These are phyloP conservation scores for Chamaetylas fuelleborni DNA, from an alignment of 2,113 vertebrate species.

Conservation along the genomic window DNA sequence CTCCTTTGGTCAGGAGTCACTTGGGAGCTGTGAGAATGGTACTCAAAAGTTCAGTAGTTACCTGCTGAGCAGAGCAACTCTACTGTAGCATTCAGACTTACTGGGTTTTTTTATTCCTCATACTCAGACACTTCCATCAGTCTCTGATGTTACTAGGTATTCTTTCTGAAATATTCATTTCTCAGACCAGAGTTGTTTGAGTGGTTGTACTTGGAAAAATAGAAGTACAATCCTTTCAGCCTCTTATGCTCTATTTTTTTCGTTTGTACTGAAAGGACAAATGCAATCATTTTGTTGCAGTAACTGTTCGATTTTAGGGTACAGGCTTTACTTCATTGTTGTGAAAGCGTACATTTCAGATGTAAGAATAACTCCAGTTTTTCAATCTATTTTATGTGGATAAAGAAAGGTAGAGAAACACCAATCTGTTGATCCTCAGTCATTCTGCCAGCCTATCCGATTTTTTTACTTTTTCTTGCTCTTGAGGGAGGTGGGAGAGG, in stretches of 20 bases:
- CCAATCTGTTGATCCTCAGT: neutral
- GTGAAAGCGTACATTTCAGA: neutral
- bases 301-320: neutral
- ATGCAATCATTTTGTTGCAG: neutral
- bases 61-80: constrained; percentile 16
- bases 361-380: neutral
- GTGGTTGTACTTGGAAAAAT: neutral
- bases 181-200: neutral
- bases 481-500: accelerated
- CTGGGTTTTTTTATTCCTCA: neutral
- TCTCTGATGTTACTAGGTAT: constrained; percentile 13
- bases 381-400: neutral
- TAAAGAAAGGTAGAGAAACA: neutral
- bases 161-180: constrained; percentile 13
- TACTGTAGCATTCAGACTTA: neutral
- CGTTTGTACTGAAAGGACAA: neutral
- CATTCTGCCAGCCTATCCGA: neutral
- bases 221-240: neutral
- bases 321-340: neutral
- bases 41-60: neutral
- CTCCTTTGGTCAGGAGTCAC: neutral
- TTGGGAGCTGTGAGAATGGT: neutral
- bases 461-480: neutral
- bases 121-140: neutral
- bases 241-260: neutral